Evolutionary conservation across 2,797 vertebrate species (phyloP), one percentile per base, ranked within the genome.

Genomic region (Buphagus erythrorhynchus): DNA sequence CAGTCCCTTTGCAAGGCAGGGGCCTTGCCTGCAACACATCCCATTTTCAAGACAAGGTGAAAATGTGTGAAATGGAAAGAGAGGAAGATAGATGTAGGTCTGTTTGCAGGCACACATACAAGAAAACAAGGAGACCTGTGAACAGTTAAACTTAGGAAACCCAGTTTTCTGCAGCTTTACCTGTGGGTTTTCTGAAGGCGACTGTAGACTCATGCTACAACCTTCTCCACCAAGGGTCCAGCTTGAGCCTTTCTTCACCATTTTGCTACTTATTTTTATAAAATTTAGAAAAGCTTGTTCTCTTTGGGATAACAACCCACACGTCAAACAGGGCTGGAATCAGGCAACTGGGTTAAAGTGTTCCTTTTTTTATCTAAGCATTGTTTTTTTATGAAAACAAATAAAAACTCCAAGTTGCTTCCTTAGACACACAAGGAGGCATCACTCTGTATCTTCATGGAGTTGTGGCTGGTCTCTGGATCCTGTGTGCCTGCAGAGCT

Each of bases 121-220:
- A 75, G 86, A 51, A 81, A 90, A 52, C n/a, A 93, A 88, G 73
- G 62, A 88, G 58, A 65, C 5, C 28, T 78, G 73, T 26, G 72
- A 90, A 52, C 49, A 54, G 61, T 21, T 46, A n/a, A 49, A 77
- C 28, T 78, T 57, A 26, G 25, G 20, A 84, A 88, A 62, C 31
- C 5, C 13, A 55, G 38, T 65, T 90, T 72, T 78, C 80, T 86
- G 42, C 73, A 72, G 42, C 40, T 86, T 80, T 80, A 0, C 31
- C 68, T 63, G 25, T 28, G 63, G 6, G 36, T 74, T 86, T 90
- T 63, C 78, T 65, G 45, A 90, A 86, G 42, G 42, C n/a, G 57
- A 12, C 48, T 10, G 38, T 24, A 62, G n/a, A 57, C 12, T 71
- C 52, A 12, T 1, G 0, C 21, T 29, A 29, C 1, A 4, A 7